These are phyloP conservation scores for Cydia fagiglandana DNA, from an alignment of 1,140 invertebrate species.

Conservation along the genomic window DNA sequence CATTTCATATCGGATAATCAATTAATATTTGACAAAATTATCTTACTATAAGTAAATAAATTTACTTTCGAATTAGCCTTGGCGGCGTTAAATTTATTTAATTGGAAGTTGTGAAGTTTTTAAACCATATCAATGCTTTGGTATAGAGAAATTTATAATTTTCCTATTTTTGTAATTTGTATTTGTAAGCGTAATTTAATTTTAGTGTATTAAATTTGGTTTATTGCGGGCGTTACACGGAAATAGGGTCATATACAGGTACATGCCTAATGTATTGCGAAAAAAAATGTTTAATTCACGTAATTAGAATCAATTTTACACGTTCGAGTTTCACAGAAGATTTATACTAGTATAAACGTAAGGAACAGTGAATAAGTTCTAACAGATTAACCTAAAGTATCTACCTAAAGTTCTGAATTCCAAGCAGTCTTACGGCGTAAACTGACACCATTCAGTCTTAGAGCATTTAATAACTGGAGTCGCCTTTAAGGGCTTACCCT, in stretches of 20 bases:
- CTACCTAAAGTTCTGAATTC: too few relatives aligned
- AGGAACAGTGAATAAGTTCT: too few relatives aligned
- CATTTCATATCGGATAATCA: slow-evolving; percentile 34
- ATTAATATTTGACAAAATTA: slow-evolving; percentile 28
- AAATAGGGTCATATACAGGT: background rate
- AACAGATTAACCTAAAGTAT: too few relatives aligned
- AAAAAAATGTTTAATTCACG: too few relatives aligned
- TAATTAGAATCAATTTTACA: too few relatives aligned
- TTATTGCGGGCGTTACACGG: background rate
- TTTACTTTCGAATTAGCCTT: slow-evolving; percentile 38
- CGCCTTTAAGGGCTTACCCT: too few relatives aligned
- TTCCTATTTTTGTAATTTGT: slow-evolving; percentile 50
- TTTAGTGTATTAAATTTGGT: slow-evolving; percentile 1
- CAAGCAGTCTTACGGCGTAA: too few relatives aligned
- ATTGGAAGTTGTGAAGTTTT: slow-evolving; percentile 58
- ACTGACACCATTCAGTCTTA: too few relatives aligned
- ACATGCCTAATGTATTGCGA: background rate
- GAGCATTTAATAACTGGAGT: too few relatives aligned
- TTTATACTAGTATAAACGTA: too few relatives aligned
- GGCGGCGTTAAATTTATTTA: slow-evolving; percentile 51
- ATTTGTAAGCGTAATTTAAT: slow-evolving; percentile 29
- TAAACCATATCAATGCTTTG: slow-evolving; percentile 64
- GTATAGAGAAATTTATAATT: slow-evolving; percentile 45
- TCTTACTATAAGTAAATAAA: slow-evolving; percentile 25
- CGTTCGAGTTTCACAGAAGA: too few relatives aligned